Evolutionary conservation across 1,140 invertebrate genomes (phyloP), one percentile per base, ranked within the genome.

Genomic region (Heterodera schachtii): DNA sequence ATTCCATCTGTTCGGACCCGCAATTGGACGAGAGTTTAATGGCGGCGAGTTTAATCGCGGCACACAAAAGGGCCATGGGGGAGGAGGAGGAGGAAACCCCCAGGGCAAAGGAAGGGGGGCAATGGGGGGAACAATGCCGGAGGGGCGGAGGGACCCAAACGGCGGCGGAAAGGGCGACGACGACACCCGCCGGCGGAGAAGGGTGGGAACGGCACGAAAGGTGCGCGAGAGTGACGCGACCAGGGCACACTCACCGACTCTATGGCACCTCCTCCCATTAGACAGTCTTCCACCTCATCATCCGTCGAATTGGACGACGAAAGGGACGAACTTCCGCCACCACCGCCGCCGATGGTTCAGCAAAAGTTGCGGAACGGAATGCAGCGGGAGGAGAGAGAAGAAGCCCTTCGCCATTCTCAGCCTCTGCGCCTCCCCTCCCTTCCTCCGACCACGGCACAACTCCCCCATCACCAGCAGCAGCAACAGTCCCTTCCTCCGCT

Each of bases 1-100:
- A 87, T 76, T 89, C 87, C 31, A 71, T 87, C 52, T 87, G 87
- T 75, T 88, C 87, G n/a, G 80, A 89, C 66, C 86, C 86, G 43
- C 73, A 74, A 41, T 64, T 64, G 8, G 86, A 89, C 86, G 86
- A 87, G 75, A 64, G 57, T 64, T 64, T 64, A 5, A 64, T 64
- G 57, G 57, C 57, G 16, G 57, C 57, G 57, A 64, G 57, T 64
- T 64, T 64, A 16, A 64, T 64, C 57, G 57, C 57, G 57, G 57
- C 60, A 57, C 44, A 66, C 47, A 67, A 82, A 67, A 80, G 60
- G 6, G 49, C 41, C 19, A 44, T 78, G 47, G 64, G 21, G 3
- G 46, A 60, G 64, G 79, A 69, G 21, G 43, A 70, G 16, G 21
- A 69, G 41, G 57, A 64, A 43, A 47, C 49, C 49, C n/a, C 16